Evolutionary conservation across 2,888 invertebrate genomes (phyloP).

Genomic region (Alitta virens): DNA sequence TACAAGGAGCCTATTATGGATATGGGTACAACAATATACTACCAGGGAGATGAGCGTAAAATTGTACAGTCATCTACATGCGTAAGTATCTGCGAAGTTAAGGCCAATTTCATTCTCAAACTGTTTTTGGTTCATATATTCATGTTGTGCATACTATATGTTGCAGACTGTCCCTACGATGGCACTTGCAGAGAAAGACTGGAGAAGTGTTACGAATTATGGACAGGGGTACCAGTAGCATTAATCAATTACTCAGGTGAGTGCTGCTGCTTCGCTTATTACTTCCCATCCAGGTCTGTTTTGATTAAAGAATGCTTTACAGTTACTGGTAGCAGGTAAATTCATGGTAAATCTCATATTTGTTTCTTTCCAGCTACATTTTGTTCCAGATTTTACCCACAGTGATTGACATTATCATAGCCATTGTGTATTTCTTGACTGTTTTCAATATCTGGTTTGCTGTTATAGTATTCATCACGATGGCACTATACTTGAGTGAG

Average conservation of each 20-base stretch:
- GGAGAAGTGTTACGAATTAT: conserved; percentile 94
- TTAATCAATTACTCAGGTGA: conserved; percentile 82
- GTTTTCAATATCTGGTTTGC: conserved; percentile 94
- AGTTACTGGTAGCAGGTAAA: no score
- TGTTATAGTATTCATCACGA: conserved; percentile 88
- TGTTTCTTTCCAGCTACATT: conserved; percentile 61
- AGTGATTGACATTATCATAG: conserved; percentile 85
- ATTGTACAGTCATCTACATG: conserved; percentile 83
- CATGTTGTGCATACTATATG: no score
- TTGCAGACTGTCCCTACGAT: conserved; percentile 76
- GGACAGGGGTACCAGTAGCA: conserved; percentile 95
- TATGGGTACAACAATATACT: conserved; percentile 91
- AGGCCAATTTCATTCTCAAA: no score
- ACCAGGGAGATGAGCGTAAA: conserved; percentile 87
- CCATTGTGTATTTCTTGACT: conserved; percentile 82
- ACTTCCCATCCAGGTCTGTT: no score
- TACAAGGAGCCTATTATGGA: conserved; percentile 88
- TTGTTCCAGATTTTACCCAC: conserved; percentile 92
- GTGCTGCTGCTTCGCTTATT: no score
- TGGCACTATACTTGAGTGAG: conserved; percentile 89
- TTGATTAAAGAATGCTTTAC: no score
- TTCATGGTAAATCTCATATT: no score
- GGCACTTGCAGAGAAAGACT: conserved; percentile 93
- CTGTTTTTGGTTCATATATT: no score
- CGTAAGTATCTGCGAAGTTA: conserved; percentile 47